Base-by-base conservation (phyloP, 2,888 invertebrate species). In the Willowsia nigromaculata region DNA sequence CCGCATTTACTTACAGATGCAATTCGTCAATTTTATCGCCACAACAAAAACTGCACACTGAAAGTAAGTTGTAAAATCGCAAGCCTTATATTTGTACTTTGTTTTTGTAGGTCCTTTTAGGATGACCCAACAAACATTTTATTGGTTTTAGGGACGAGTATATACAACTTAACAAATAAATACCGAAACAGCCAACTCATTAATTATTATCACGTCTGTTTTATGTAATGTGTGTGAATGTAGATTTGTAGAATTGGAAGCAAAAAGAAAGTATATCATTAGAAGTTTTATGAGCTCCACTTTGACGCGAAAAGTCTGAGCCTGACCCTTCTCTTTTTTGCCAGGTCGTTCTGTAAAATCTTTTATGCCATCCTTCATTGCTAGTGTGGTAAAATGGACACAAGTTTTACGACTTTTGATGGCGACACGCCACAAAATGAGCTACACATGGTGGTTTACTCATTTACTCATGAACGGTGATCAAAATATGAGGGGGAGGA, bases 241-340 rank as follows among this genome's bases (percentile, higher is more conserved):
- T 50, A 18, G 7, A 15, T 13, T 13, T 47, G 37, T 37, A 4
- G 4, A 37, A 47, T n/a, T 13, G 18, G 5, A 15, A 50, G 18
- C 2, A 50, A 1, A n/a, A 15, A 50, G 18, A n/a, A 50, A n/a
- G 1, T 18, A 18, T 50, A 15, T 50, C 2, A 50, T 6, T 43
- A 50, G 18, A 43, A 43, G 11, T 74, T 74, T 74, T 74, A 74
- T 25, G 74, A 74, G 74, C 25, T 47, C 74, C 43, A 74, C 43
- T 74, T 43, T 43, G 43, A 43, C 43, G 11, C 13, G 43, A 9
- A n/a, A n/a, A n/a, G n/a, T n/a, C n/a, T n/a, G n/a, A n/a, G n/a
- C n/a, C n/a, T n/a, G n/a, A n/a, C n/a, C n/a, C n/a, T n/a, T n/a
- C n/a, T n/a, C n/a, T n/a, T n/a, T n/a, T n/a, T n/a, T n/a, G n/a